These are phyloP conservation scores for Drosophila infuscata DNA, from an alignment of 2,888 invertebrate genomes.

Conservation along the genomic window DNA sequence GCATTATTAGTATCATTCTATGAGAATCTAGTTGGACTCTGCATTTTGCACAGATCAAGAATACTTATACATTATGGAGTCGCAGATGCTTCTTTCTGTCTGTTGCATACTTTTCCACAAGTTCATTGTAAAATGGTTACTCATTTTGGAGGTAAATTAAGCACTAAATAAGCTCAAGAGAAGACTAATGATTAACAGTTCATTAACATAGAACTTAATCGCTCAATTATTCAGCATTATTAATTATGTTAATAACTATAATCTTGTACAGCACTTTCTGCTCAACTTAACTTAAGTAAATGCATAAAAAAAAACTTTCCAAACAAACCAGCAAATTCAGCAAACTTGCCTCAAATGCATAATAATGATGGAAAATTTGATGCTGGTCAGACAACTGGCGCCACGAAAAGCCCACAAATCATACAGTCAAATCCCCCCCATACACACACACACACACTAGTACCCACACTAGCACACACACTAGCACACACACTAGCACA, in stretches of 20 bases:
- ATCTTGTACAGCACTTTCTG: not conserved
- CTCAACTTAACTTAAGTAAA: conserved; percentile 1
- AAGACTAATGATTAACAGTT: not conserved
- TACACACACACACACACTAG: not conserved
- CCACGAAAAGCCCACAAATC: conserved; percentile 54
- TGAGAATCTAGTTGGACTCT: not conserved
- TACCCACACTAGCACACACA: conserved; percentile 8
- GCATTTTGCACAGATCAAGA: not conserved
- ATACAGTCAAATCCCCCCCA: conserved; percentile 20
- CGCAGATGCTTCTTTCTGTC: not conserved
- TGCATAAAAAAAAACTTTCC: conserved; percentile 1
- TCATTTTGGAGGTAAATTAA: not conserved
- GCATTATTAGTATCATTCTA: not conserved
- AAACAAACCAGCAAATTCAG: conserved; percentile 3
- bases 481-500: conserved; percentile 10
- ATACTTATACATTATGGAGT: not conserved
- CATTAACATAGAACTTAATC: not conserved
- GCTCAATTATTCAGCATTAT: not conserved
- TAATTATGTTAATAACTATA: not conserved
- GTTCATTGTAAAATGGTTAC: not conserved
- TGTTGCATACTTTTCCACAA: not conserved
- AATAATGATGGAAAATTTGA: conserved; percentile 38
- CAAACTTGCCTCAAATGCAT: conserved; percentile 28
- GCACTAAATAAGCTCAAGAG: too few relatives aligned
- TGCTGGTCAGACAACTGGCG: conserved; percentile 49